Evolutionary conservation across 1,140 invertebrate genomes (phyloP).

Genomic region (Trichoplusia ni): DNA sequence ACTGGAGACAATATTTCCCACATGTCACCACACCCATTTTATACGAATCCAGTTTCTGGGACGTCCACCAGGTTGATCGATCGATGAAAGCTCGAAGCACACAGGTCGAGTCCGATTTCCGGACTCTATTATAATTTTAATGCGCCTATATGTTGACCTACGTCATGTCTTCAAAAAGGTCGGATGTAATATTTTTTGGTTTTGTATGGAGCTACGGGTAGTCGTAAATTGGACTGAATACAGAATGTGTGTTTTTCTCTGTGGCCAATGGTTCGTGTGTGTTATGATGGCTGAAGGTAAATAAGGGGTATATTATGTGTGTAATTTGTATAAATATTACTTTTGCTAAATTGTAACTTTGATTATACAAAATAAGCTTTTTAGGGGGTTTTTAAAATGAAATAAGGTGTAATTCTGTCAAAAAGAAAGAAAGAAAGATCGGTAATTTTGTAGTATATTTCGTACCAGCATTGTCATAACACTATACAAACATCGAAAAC

Average conservation of each 20-base stretch:
- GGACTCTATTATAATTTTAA: constrained; percentile 25
- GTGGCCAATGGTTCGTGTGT: too few species aligned
- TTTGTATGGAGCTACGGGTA: not conserved
- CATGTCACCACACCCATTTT: constrained; percentile 20
- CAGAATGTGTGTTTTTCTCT: not conserved
- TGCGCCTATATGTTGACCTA: constrained; percentile 15
- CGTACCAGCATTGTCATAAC: too few species aligned
- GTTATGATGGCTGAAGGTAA: too few species aligned
- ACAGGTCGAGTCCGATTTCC: constrained; percentile 17
- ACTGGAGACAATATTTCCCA: not conserved
- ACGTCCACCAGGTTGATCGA: constrained; percentile 22
- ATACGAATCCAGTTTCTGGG: constrained; percentile 22
- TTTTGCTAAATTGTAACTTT: too few species aligned
- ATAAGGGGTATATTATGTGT: not conserved
- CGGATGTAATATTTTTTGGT: constrained; percentile 13
- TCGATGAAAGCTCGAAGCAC: not conserved
- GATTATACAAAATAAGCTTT: too few species aligned
- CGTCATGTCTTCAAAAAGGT: constrained; percentile 21
- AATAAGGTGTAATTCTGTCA: too few species aligned
- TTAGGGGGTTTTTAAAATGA: too few species aligned
- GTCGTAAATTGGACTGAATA: not conserved
- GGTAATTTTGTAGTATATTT: too few species aligned
- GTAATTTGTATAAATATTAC: too few species aligned
- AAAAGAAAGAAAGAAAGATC: too few species aligned
- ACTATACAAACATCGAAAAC: too few species aligned